Conservation (phyloP, 2,888 invertebrate species). For the Torymus texanus region DNA sequence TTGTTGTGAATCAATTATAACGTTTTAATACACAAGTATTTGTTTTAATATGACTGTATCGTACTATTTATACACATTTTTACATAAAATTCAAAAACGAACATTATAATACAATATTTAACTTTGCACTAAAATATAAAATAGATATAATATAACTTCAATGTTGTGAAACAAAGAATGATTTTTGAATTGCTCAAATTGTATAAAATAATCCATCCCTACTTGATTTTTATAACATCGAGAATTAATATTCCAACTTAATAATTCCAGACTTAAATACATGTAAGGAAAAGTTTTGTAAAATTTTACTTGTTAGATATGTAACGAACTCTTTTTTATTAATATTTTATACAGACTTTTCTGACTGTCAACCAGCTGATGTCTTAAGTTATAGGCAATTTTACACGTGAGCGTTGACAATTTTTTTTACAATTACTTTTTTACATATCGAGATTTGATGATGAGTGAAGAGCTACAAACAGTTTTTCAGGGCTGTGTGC, state of each 20-base stretch:
- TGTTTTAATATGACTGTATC: not conserved
- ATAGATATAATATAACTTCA: slow-evolving; percentile 9
- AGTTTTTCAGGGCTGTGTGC: slow-evolving; percentile 6
- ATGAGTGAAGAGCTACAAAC: slow-evolving; percentile 7
- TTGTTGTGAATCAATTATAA: slow-evolving; percentile 9
- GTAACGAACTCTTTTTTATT: slow-evolving; percentile 50
- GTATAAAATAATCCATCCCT: slow-evolving; percentile 35
- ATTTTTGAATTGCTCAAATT: slow-evolving; percentile 1
- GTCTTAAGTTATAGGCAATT: slow-evolving; percentile 42
- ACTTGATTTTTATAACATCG: slow-evolving; percentile 32
- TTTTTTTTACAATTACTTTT: slow-evolving; percentile 51
- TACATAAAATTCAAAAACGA: not conserved
- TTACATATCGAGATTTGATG: slow-evolving; percentile 44
- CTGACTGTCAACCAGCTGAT: slow-evolving; percentile 24
- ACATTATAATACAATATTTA: slow-evolving; percentile 7
- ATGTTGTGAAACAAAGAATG: not conserved
- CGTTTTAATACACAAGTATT: slow-evolving; percentile 11
- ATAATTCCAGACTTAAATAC: slow-evolving; percentile 51
- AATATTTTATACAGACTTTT: slow-evolving; percentile 50
- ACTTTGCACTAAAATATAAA: not conserved
- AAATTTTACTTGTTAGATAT: slow-evolving; percentile 51
- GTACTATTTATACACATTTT: not conserved
- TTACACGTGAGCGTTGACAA: slow-evolving; percentile 23
- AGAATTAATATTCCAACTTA: slow-evolving; percentile 36
- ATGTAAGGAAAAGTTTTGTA: slow-evolving; percentile 46